Base-by-base conservation (phyloP, 2,888 invertebrate genomes). In the Macropis europaea region DNA sequence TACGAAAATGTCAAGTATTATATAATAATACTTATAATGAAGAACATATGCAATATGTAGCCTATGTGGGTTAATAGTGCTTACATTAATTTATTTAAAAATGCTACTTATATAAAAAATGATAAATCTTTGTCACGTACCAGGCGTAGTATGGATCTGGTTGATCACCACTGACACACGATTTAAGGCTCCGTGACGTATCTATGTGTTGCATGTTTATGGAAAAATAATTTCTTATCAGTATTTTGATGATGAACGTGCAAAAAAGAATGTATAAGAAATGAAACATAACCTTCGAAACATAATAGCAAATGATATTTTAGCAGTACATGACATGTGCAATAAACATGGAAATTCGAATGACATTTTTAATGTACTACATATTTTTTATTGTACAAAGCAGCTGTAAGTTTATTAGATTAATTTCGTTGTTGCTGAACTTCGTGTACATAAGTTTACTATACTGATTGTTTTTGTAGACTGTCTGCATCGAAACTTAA, bases 401-500 rank as follows among this genome's bases (percentile, higher is more conserved):
- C 53, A 50, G 52, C 38, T 57, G 79, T 79, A 71, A 80, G 80
- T 79, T 38, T 34, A n/a, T 48, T 1, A 19, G 3, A 17, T 36
- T 11, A 9, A 56, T 30, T 54, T 26, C 34, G 11, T 50, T 50
- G 13, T 3, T 13, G 57, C 3, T n/a, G n/a, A 56, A 36, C 5
- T 53, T 59, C 7, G 9, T 22, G 5, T 3, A 30, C 9, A 13
- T 48, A 45, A 15, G 32, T 45, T 43, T 32, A 36, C 47, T 19
- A 60, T 34, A 1, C 5, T 17, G 38, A 15, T 47, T 15, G n/a
- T 24, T 24, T 32, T 61, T 90, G 24, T 82, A 96, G 96, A 92
- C 89, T 93, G 94, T 11, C 91, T 96, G 53, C 91, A 95, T 82
- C 93, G 93, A 83, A 96, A 96, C 86, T 90, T 97, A 42, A 95